Conservation (phyloP, 1,140 invertebrate species). For the Drosophila parabipectinata region DNA sequence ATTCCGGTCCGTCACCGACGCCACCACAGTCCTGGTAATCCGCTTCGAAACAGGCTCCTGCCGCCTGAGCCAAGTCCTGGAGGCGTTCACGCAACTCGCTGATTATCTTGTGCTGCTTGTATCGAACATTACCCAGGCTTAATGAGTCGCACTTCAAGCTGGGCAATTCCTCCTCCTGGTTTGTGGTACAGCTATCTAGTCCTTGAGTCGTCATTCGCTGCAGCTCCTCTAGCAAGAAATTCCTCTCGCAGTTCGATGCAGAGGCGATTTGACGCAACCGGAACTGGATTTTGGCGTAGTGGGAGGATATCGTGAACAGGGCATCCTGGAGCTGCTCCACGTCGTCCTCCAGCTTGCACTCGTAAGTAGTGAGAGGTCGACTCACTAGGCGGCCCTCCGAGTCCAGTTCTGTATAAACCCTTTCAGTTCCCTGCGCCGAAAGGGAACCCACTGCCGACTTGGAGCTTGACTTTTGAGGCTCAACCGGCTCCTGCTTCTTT, state of each 20-base stretch:
- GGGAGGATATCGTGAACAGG: constrained; percentile 57
- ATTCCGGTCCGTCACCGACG: not conserved
- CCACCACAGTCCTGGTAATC: constrained; percentile 2
- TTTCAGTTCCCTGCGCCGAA: not conserved
- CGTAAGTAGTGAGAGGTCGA: constrained; percentile 51
- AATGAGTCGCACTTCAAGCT: constrained; percentile 33
- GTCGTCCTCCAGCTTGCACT: constrained; percentile 60
- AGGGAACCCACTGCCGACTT: not conserved
- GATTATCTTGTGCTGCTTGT: constrained; percentile 49
- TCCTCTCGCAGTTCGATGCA: constrained; percentile 30
- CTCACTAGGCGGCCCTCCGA: constrained; percentile 27
- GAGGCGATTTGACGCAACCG: constrained; percentile 60
- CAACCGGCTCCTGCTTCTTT: not conserved
- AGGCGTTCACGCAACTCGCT: constrained; percentile 33
- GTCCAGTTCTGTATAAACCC: constrained; percentile 13
- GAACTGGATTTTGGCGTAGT: constrained; percentile 69
- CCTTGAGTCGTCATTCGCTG: constrained; percentile 34
- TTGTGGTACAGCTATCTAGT: constrained; percentile 16
- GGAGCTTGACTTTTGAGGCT: not conserved
- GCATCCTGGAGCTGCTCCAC: constrained; percentile 62
- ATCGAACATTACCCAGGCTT: constrained; percentile 34
- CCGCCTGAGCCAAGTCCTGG: constrained; percentile 1
- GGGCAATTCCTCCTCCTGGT: constrained; percentile 17
- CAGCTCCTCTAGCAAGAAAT: constrained; percentile 49
- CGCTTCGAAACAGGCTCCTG: constrained; percentile 8